These are phyloP conservation scores for Sarcophaga rosellei DNA, from an alignment of 2,888 invertebrate genomes.

Conservation along the genomic window DNA sequence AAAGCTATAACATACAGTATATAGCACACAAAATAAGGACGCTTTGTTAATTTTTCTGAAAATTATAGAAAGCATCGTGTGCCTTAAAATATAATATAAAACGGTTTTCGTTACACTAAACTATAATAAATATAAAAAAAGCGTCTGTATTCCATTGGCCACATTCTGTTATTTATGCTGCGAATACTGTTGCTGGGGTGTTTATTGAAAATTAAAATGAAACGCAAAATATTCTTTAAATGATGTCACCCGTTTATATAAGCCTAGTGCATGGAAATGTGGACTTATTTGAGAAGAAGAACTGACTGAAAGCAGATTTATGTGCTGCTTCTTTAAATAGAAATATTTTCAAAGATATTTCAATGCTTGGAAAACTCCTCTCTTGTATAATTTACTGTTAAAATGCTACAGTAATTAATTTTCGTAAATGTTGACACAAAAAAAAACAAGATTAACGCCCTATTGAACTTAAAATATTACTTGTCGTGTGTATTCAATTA, in stretches of 20 bases:
- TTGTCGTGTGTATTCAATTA: neutral
- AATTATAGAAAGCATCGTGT: too few species aligned
- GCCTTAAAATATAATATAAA: too few species aligned
- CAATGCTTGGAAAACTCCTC: neutral
- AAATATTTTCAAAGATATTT: neutral
- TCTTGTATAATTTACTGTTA: neutral
- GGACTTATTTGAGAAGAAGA: neutral
- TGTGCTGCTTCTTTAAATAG: neutral
- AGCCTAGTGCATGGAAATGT: neutral
- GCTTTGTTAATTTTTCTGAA: too few species aligned
- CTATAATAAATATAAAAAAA: too few species aligned
- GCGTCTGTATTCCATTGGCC: neutral
- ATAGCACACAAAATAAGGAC: neutral
- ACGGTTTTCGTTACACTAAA: too few species aligned
- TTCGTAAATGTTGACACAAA: neutral
- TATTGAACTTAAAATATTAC: slow-evolving; percentile 44
- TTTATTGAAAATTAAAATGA: slow-evolving; percentile 22
- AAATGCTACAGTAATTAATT: neutral
- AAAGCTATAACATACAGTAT: neutral
- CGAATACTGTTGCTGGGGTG: neutral
- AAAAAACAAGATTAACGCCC: neutral
- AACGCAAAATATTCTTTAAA: slow-evolving; percentile 47
- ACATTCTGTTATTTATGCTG: neutral
- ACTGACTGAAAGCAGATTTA: neutral
- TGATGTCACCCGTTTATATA: slow-evolving; percentile 54